Percentiles rank a stretch among this genome's conserved stretches.
Conservation (phyloP, 2,797 vertebrate genomes). For the Tangara arthus region DNA sequence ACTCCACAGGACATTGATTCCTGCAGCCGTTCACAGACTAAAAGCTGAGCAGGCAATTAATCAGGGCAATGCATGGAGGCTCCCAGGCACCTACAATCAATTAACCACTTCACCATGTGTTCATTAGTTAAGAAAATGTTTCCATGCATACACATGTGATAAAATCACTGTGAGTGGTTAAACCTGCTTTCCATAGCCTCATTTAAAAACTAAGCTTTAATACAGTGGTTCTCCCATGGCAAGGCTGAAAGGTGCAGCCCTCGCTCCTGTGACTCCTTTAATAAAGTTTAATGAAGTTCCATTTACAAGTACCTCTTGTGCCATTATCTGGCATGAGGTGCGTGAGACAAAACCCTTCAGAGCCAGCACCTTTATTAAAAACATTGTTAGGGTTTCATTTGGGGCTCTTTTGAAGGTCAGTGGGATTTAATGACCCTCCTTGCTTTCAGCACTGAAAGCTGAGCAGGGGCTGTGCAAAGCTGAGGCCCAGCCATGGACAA, state of each 20-base stretch:
- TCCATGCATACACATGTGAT: not conserved
- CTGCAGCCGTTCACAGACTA: not conserved
- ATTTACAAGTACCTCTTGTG: not conserved
- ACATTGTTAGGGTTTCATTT: not conserved
- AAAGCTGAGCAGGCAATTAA: not conserved
- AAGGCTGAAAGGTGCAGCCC: not conserved
- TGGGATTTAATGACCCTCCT: not conserved
- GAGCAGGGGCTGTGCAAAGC: not conserved
- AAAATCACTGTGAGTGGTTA: not conserved
- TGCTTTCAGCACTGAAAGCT: fast-evolving
- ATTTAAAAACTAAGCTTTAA: not conserved
- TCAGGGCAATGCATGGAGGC: not conserved
- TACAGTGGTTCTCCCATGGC: not conserved
- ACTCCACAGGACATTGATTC: not conserved
- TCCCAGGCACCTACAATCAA: not conserved
- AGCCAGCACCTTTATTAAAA: not conserved
- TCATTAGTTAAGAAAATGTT: not conserved
- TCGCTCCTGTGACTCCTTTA: not conserved
- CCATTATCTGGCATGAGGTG: not conserved
- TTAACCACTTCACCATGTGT: not conserved
- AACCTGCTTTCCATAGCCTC: not conserved
- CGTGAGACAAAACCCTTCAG: not conserved
- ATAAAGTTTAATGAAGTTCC: not conserved
- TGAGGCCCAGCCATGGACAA: not conserved
- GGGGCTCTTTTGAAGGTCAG: not conserved